Conservation (phyloP, 2,888 invertebrate species). For the Ashinkailepas kermadecensis region DNA sequence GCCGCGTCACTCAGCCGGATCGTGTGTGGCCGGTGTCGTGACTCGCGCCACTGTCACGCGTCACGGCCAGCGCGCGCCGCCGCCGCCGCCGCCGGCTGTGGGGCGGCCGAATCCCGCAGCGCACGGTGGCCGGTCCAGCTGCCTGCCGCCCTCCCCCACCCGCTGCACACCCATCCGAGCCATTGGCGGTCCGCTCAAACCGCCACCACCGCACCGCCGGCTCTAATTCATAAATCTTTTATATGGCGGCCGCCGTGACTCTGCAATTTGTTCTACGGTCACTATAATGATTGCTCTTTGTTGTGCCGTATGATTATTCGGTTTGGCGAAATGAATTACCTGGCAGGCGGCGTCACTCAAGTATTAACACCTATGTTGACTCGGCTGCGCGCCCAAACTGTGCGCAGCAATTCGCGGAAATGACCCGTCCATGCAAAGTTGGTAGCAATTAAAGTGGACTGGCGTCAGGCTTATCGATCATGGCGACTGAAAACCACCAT, state of each 20-base stretch:
- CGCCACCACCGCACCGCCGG: neutral
- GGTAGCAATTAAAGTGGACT: neutral
- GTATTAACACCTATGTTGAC: neutral
- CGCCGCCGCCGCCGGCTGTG: no score
- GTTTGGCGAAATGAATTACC: neutral
- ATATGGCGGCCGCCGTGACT: neutral
- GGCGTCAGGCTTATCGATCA: neutral
- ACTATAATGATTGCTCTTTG: neutral
- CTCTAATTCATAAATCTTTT: neutral
- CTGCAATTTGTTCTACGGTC: conserved; percentile 1
- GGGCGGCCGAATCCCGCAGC: neutral
- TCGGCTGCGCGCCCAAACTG: neutral
- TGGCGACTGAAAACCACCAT: neutral
- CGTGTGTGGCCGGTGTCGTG: neutral
- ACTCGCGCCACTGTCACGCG: neutral
- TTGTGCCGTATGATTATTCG: neutral
- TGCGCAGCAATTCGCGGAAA: neutral
- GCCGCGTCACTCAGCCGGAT: neutral
- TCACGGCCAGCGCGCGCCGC: neutral
- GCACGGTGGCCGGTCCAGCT: neutral
- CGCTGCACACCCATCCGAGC: neutral
- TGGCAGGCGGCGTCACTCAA: neutral
- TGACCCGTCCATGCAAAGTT: neutral
- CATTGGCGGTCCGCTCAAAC: neutral
- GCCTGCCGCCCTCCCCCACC: neutral